Evolutionary conservation across 2,797 vertebrate species (phyloP).

Genomic region (Lagorchestes hirsutus): DNA sequence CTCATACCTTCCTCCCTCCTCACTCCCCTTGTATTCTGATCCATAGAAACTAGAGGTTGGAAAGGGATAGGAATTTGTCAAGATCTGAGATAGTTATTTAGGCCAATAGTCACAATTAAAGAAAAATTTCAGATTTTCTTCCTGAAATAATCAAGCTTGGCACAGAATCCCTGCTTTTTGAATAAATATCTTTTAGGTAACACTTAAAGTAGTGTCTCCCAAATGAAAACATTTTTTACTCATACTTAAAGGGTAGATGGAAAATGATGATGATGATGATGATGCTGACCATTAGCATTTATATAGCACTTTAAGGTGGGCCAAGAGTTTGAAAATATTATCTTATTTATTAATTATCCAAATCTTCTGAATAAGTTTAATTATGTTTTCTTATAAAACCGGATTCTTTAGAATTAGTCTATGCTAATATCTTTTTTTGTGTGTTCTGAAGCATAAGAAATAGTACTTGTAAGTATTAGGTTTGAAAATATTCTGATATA

Average conservation of each 20-base stretch:
- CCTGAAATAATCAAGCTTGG: slow-evolving; percentile 21
- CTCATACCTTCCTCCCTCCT: background rate
- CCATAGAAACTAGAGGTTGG: background rate
- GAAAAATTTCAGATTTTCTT: slow-evolving; percentile 15
- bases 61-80: slow-evolving; percentile 19
- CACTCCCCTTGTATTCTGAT: background rate
- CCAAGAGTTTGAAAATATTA: background rate
- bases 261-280: background rate
- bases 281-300: background rate
- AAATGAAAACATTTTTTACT: background rate
- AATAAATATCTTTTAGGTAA: slow-evolving; percentile 27
- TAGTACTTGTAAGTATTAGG: background rate
- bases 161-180: background rate
- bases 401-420: slow-evolving; percentile 42
- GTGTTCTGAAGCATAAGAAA: background rate
- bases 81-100: slow-evolving; percentile 11
- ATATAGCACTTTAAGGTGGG: background rate
- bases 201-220: background rate
- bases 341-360: background rate
- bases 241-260: slow-evolving; percentile 21
- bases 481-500: background rate
- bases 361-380: slow-evolving; percentile 31
- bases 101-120: background rate
- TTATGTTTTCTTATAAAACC: background rate
- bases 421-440: slow-evolving; percentile 16